These are phyloP conservation scores for Pherbina coryleti DNA, from an alignment of 2,888 invertebrate species.

Conservation along the genomic window DNA sequence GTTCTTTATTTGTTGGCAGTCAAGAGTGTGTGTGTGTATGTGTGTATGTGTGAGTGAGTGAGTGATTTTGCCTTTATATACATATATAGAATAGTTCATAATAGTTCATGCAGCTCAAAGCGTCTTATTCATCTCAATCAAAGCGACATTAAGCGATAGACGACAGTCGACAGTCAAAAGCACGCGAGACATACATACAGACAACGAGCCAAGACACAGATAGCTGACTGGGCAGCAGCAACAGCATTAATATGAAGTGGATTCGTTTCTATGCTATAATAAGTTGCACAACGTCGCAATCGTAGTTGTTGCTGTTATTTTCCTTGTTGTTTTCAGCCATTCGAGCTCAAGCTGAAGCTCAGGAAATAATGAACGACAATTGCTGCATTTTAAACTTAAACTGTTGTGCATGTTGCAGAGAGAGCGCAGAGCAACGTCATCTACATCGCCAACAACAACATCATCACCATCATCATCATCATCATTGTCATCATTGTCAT, in stretches of 20 bases:
- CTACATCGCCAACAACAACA: not conserved
- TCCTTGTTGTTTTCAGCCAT: not conserved
- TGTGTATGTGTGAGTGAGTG: not conserved
- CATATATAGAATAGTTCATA: too few species aligned
- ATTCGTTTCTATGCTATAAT: not conserved
- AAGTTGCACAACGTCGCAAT: constrained; percentile 2
- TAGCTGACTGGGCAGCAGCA: not conserved
- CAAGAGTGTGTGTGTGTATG: not conserved
- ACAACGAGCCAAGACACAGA: not conserved
- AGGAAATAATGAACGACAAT: constrained; percentile 32
- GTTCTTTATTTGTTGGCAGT: not conserved
- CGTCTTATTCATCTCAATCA: constrained; percentile 35
- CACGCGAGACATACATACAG: not conserved
- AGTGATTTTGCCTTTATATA: too few species aligned
- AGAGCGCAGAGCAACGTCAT: not conserved
- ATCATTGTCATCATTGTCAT: not conserved
- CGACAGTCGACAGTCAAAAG: not conserved
- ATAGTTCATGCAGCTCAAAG: not conserved
- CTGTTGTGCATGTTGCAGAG: not conserved
- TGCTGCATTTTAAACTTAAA: constrained; percentile 33
- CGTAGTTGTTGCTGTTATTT: not conserved
- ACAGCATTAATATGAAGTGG: constrained; percentile 1
- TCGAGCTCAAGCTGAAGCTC: not conserved
- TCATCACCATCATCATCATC: not conserved
- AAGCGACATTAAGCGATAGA: constrained; percentile 9